Base-by-base conservation (phyloP, 2,113 vertebrate genomes). In the Rhinolophus sinicus region DNA sequence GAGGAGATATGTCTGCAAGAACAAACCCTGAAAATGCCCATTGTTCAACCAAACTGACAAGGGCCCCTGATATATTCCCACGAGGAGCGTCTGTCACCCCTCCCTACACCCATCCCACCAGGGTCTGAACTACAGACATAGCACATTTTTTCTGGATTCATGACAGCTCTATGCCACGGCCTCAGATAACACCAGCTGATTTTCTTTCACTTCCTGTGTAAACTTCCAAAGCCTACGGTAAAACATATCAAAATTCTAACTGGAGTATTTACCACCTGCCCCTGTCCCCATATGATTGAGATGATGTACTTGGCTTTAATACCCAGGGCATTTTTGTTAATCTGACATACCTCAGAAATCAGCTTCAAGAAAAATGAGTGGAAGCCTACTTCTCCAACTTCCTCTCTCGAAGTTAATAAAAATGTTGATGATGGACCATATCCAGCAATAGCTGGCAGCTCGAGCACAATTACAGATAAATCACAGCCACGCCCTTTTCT, bases 371-470 rank as follows among this genome's bases (percentile, higher is more conserved):
- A 40, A 47, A 73, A 83, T 90, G 28, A 14, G 15, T 30, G 26
- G 38, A 50, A 77, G n/a, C 67, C n/a, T 78, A 73, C 35, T 75
- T 84, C 50, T 88, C 19, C 62, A 40, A 92, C 64, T 93, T 96
- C 89, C 95, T 90, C 67, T 91, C 94, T 86, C 54, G 33, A 81
- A 58, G 77, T 44, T 88, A 93, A 96, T 96, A 93, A 86, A 95
- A 95, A 62, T 60, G 88, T 90, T 65, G 26, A 52, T 21, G 21
- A 60, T 60, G 91, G 93, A 65, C 15, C 16, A 38, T 26, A 40
- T 54, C 88, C 88, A 96, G 76, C 19, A 28, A n/a, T 14, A 24
- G 67, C 77, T 24, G 60, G 73, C 73, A 90, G 75, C 56, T 89
- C 47, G 10, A 6, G 8, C 9, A 9, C 35, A 6, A 8, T 56